Base-by-base conservation (phyloP, 1,140 invertebrate species). In the Gonioctena quinquepunctata region DNA sequence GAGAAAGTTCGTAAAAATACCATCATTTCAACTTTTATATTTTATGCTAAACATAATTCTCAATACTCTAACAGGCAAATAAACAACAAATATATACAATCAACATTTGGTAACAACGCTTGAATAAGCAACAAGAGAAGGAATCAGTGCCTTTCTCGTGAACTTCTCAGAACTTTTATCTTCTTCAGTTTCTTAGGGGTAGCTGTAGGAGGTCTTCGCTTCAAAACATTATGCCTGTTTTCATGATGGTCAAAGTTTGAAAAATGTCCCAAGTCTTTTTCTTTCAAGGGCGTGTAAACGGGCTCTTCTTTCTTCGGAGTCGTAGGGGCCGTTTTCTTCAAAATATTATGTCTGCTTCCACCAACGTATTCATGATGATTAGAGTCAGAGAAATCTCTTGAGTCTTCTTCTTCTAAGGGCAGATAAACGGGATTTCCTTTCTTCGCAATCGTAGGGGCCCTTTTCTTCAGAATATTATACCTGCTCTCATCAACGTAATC, bases 281-380 rank as follows among this genome's bases (percentile, higher is more conserved):
- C 62, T 5, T 67, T 18, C 21, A 66, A 23, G 21, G 59, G 22
- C 1, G 67, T 19, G 52, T 70, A 66, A 7, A 65, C 18, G 1
- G 49, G 61, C 7, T n/a, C 13, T 4, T 74, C 73, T 1, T 68
- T 26, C 48, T 75, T 71, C 6, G 66, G 73, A n/a, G n/a, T n/a
- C n/a, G n/a, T n/a, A n/a, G n/a, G n/a, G n/a, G n/a, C n/a, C n/a
- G n/a, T n/a, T n/a, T n/a, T n/a, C n/a, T n/a, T n/a, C n/a, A n/a
- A n/a, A n/a, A n/a, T n/a, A n/a, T n/a, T n/a, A n/a, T n/a, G n/a
- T n/a, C n/a, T n/a, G n/a, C n/a, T n/a, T n/a, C n/a, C n/a, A n/a
- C n/a, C n/a, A n/a, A n/a, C n/a, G n/a, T n/a, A n/a, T n/a, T n/a
- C n/a, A n/a, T n/a, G n/a, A n/a, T n/a, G n/a, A n/a, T n/a, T n/a